phyloP scores from a whole-genome alignment of 30 jellyfish, hydroid and myxozoan genomes.

The Nemopilema nomurai region DNA sequence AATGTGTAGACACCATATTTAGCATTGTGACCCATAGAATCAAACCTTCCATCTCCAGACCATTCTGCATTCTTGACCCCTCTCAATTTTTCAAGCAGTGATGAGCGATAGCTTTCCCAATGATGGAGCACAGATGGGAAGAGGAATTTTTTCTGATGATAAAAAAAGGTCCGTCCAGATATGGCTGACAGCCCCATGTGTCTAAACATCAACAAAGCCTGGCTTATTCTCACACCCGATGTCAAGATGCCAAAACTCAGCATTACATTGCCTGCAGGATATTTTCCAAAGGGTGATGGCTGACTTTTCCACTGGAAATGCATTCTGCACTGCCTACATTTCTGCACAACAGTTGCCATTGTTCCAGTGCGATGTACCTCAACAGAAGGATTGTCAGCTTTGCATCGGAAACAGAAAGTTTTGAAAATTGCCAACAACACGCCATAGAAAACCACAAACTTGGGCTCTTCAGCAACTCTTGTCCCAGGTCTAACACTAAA shows the following conservation, averaged over 20 bases:
- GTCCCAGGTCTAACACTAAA: constrained; percentile 24
- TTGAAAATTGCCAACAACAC: constrained; percentile 9
- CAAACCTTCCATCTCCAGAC: constrained; percentile 26
- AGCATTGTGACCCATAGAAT: constrained; percentile 9
- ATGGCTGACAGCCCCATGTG: constrained; percentile 38
- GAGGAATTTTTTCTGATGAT: constrained; percentile 38
- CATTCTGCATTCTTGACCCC: constrained; percentile 27
- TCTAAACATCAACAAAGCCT: constrained; percentile 22
- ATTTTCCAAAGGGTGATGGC: constrained; percentile 31
- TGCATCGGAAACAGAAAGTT: constrained; percentile 24
- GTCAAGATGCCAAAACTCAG: constrained; percentile 40
- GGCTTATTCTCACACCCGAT: constrained; percentile 44
- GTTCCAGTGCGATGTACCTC: constrained; percentile 24
- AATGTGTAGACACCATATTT: constrained; percentile 28
- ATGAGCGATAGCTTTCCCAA: constrained; percentile 21
- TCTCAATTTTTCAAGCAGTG: constrained; percentile 6
- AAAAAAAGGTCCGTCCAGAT: constrained; percentile 19
- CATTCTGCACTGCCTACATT: constrained; percentile 17
- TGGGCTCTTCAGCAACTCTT: constrained; percentile 25
- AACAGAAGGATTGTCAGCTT: constrained; percentile 21
- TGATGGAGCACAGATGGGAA: constrained; percentile 29
- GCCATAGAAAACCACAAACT: constrained; percentile 18
- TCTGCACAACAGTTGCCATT: constrained; percentile 38
- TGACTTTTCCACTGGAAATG: constrained; percentile 35
- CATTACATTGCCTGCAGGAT: constrained; percentile 57